Percentiles rank a stretch among this genome's conserved stretches.
Conservation (phyloP, 1,140 invertebrate species). For the Probaryconus sp. region DNA sequence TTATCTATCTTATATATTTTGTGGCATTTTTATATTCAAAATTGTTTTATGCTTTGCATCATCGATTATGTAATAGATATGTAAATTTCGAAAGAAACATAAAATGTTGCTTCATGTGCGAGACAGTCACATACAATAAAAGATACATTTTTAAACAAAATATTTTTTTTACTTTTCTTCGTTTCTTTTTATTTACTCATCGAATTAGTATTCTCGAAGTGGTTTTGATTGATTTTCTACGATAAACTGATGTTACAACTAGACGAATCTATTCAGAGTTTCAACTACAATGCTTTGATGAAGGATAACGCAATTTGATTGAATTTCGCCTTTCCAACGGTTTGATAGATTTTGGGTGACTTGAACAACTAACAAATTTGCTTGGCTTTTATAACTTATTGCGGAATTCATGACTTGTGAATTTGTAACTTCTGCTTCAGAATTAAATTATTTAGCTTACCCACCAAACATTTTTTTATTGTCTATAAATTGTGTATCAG, state of each 20-base stretch:
- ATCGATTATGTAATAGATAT: constrained; percentile 26
- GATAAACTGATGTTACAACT: constrained; percentile 54
- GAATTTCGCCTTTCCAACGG: constrained; percentile 51
- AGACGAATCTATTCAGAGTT: constrained; percentile 47
- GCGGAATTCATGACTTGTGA: too few species aligned
- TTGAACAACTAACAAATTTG: constrained; percentile 52
- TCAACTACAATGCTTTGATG: constrained; percentile 50
- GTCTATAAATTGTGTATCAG: too few species aligned
- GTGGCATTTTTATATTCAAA: constrained; percentile 17
- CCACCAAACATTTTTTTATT: too few species aligned
- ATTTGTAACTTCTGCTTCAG: too few species aligned
- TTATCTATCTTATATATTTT: constrained; percentile 20
- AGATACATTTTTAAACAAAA: constrained; percentile 24
- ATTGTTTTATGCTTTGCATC: constrained; percentile 8
- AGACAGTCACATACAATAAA: constrained; percentile 5
- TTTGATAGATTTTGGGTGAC: constrained; percentile 58
- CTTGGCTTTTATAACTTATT: constrained; percentile 50
- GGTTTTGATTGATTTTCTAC: constrained; percentile 58
- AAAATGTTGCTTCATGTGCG: neutral
- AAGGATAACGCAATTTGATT: constrained; percentile 59
- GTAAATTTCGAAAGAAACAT: constrained; percentile 15
- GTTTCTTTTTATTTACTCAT: too few species aligned
- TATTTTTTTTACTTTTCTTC: constrained; percentile 31
- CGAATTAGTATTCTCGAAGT: constrained; percentile 53
- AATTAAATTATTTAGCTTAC: too few species aligned